A percentile compares a stretch with the other conserved stretches of the same genome.
phyloP scores from a whole-genome alignment of 2,888 invertebrate genomes.

The Ceramica pisi region DNA sequence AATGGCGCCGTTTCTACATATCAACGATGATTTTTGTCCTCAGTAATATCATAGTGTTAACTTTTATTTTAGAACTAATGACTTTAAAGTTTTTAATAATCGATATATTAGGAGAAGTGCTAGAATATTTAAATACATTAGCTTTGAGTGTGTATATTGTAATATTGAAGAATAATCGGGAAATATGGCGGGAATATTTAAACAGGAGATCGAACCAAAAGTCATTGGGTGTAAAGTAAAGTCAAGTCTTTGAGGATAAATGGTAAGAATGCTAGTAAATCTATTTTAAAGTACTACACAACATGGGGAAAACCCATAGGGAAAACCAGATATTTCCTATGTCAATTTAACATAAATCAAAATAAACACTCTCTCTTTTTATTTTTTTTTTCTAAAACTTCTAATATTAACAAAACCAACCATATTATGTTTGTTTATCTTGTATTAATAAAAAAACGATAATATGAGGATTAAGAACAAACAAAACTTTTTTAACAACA shows the following conservation, averaged over 20 bases:
- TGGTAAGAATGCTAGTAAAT: not conserved
- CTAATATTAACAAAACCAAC: too few species aligned
- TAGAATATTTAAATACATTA: not conserved
- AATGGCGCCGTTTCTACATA: not conserved
- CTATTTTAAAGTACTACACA: too few species aligned
- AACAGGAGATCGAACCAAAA: conserved; percentile 8
- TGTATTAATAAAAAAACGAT: too few species aligned
- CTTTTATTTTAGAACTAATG: not conserved
- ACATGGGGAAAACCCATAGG: not conserved
- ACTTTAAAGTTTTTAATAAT: conserved; percentile 8
- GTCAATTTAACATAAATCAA: not conserved
- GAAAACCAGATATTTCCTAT: not conserved
- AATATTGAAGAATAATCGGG: not conserved
- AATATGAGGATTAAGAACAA: too few species aligned
- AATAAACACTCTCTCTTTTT: too few species aligned
- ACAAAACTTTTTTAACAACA: too few species aligned
- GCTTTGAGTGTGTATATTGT: not conserved
- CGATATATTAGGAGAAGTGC: conserved; percentile 6
- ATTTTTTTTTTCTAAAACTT: too few species aligned
- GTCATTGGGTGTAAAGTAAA: not conserved
- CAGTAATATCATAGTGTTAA: not conserved
- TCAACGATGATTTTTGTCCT: not conserved
- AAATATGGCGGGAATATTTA: conserved; percentile 8
- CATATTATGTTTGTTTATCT: too few species aligned
- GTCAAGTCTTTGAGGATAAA: not conserved